Percentiles rank a stretch among this genome's conserved stretches.
phyloP scores from a whole-genome alignment of 2,888 invertebrate genomes.

The Apamea monoglypha region DNA sequence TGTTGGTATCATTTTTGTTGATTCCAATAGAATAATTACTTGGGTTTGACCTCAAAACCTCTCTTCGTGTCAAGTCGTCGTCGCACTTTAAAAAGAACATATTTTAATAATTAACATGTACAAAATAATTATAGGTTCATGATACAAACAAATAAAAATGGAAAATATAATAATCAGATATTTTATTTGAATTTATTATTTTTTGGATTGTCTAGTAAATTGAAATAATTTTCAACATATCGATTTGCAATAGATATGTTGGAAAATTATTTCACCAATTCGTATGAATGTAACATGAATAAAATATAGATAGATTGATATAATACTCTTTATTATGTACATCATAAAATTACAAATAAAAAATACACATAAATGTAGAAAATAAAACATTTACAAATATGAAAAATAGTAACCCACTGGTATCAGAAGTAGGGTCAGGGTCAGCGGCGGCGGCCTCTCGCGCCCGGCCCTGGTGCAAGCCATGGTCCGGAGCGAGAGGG shows the following conservation, averaged over 20 bases:
- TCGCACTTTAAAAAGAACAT: constrained; percentile 14
- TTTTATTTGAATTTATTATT: background rate
- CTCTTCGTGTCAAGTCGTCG: constrained; percentile 8
- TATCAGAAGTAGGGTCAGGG: background rate
- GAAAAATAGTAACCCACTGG: background rate
- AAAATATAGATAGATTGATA: background rate
- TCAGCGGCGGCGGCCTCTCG: too few species aligned
- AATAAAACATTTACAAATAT: background rate
- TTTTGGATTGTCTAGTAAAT: background rate
- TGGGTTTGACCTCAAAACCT: constrained; percentile 4
- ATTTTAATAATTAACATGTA: background rate
- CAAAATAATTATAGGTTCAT: background rate
- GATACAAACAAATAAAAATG: background rate
- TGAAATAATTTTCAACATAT: too few species aligned
- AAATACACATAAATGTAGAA: background rate
- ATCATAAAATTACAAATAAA: background rate
- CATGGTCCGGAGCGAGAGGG: too few species aligned
- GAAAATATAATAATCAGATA: background rate
- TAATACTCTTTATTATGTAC: background rate
- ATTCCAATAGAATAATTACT: background rate
- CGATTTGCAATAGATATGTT: background rate
- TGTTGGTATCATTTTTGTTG: background rate
- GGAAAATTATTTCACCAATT: background rate
- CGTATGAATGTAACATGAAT: background rate
- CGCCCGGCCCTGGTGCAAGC: too few species aligned